Conservation (phyloP, 2,113 vertebrate species). For the Perca schrenkii region DNA sequence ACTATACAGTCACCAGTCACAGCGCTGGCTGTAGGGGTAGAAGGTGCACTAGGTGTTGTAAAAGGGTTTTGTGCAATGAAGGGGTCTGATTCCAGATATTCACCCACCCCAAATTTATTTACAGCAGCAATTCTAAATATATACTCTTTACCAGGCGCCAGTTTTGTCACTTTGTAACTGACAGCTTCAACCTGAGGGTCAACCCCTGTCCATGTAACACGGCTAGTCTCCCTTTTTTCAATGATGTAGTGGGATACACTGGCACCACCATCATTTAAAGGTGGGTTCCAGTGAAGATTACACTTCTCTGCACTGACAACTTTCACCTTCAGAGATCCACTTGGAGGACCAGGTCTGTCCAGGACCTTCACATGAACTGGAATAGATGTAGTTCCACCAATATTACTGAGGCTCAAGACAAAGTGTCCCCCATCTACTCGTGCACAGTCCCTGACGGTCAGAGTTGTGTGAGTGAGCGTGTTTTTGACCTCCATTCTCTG, state of each 20-base stretch:
- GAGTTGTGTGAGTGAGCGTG: conserved; percentile 89
- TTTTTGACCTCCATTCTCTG: conserved; percentile 95
- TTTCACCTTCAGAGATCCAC: conserved; percentile 91
- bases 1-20: conserved; percentile 94
- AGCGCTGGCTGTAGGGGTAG: conserved; percentile 89
- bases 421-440: conserved; percentile 94
- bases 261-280: conserved; percentile 94
- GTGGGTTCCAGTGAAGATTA: conserved; percentile 93
- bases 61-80: conserved; percentile 94
- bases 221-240: conserved; percentile 97
- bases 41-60: conserved; percentile 91
- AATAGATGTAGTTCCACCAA: conserved; percentile 92
- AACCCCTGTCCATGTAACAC: conserved; percentile 97
- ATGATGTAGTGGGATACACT: conserved; percentile 93
- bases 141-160: conserved; percentile 95
- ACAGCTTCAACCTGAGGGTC: conserved; percentile 91
- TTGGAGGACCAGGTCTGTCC: conserved; percentile 94
- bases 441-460: conserved; percentile 92
- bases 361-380: conserved; percentile 95
- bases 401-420: conserved; percentile 91
- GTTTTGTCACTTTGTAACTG: conserved; percentile 95
- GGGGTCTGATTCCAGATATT: conserved; percentile 95
- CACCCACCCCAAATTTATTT: conserved; percentile 96
- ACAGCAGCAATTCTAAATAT: conserved; percentile 96
- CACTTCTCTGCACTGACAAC: conserved; percentile 96